Base-by-base conservation (phyloP, 2,797 vertebrate genomes). In the Alcedo quadribrachys region DNA sequence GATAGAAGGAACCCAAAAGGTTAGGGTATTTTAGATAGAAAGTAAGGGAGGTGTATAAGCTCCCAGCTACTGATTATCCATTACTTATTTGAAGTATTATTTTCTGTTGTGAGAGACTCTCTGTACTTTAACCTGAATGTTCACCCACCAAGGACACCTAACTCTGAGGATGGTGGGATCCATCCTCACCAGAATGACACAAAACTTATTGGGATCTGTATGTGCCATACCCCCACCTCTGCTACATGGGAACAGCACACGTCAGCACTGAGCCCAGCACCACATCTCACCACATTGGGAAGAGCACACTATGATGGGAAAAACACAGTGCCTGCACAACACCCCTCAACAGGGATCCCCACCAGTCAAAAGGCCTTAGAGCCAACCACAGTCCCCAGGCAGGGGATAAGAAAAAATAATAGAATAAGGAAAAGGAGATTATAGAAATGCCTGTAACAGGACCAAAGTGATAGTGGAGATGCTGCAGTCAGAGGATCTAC, bases 1-100 rank as follows among this genome's bases (percentile, higher is more conserved):
- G 61, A 58, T 24, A 87, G 62, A 87, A 92, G 58, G 62, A 93
- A 82, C 32, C 58, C 17, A 30, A 83, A 91, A 91, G 48, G 54
- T 75, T 83, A 66, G 14, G 18, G 5, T 17, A 62, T 67, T 91
- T 90, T 54, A 89, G 33, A 37, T 43, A 35, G 32, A 60, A 95
- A 42, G 28, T 53, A n/a, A 54, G 46, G 0, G 1, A 77, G 5
- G 7, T 73, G n/a, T 70, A 15, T 17, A 74, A 85, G 15, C 18
- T 90, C n/a, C 25, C 17, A 30, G 28, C 61, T 77, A 63, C 6
- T 57, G 66, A 90, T 74, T 67, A 60, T 15, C 55, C 15, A 25
- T 24, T 25, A 58, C 4, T 53, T 53, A 60, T 86, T 37, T 20
- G 32, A 76, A 68, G 14, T 57, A 51, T 6, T 0, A 3, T 77